Conservation (phyloP, 2,888 invertebrate species). For the Tridacna gigas region DNA sequence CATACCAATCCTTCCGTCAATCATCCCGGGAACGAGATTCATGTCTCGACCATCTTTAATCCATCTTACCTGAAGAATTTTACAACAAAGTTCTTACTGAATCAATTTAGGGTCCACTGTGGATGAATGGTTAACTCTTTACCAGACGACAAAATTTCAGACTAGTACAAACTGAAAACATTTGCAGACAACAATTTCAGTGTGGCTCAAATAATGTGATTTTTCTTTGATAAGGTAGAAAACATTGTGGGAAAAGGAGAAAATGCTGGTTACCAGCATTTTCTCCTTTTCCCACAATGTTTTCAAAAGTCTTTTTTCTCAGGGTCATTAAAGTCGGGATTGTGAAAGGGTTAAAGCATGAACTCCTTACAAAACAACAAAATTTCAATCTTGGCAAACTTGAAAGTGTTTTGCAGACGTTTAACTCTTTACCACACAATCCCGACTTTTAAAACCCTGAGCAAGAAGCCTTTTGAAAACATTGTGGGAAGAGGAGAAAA, state of each 20-base stretch:
- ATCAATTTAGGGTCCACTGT: too few relatives aligned
- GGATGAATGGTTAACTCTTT: not conserved
- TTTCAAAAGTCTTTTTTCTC: not conserved
- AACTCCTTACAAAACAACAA: too few relatives aligned
- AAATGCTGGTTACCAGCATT: too few relatives aligned
- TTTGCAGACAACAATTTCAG: not conserved
- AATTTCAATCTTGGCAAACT: too few relatives aligned
- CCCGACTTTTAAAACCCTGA: too few relatives aligned
- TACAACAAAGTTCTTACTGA: too few relatives aligned
- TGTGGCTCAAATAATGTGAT: not conserved
- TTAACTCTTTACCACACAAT: too few relatives aligned
- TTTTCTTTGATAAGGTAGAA: not conserved
- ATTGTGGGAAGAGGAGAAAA: too few relatives aligned
- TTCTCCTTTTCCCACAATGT: not conserved
- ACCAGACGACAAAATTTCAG: not conserved
- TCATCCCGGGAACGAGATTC: conserved; percentile 39
- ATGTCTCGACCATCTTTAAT: conserved; percentile 46
- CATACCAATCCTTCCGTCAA: conserved; percentile 52
- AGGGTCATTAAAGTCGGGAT: not conserved
- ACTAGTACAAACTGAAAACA: not conserved
- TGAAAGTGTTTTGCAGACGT: too few relatives aligned
- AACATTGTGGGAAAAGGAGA: not conserved
- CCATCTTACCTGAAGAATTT: conserved; percentile 48
- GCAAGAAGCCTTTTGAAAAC: too few relatives aligned
- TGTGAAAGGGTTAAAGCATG: not conserved